These are phyloP conservation scores for Heliothis subflexa DNA, from an alignment of 1,140 invertebrate genomes.

Conservation along the genomic window DNA sequence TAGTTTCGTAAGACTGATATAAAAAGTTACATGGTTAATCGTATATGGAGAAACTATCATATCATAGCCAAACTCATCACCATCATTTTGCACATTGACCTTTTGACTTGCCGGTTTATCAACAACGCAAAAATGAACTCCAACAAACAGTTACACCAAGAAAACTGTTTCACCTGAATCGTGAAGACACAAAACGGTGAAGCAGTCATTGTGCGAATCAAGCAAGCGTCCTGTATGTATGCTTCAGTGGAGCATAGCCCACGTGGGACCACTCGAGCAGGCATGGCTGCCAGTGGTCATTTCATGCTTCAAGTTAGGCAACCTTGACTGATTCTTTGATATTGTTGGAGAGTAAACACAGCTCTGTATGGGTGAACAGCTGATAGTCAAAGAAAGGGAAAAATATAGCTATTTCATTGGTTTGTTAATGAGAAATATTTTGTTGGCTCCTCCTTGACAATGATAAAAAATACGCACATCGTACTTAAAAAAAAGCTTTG, in stretches of 20 bases:
- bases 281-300: constrained; percentile 8
- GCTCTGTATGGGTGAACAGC: too few relatives aligned
- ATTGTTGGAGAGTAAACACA: neutral
- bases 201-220: constrained; percentile 49
- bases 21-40: too few relatives aligned
- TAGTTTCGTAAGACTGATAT: neutral
- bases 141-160: constrained; percentile 15
- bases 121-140: neutral
- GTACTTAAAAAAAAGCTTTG: too few relatives aligned
- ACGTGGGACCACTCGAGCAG: constrained; percentile 44
- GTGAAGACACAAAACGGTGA: constrained; percentile 10
- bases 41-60: too few relatives aligned
- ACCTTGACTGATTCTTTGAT: constrained; percentile 11
- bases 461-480: too few relatives aligned
- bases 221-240: constrained; percentile 41
- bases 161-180: constrained; percentile 6
- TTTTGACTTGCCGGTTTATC: neutral
- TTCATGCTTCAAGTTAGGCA: constrained; percentile 34
- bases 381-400: too few relatives aligned
- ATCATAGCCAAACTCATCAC: too few relatives aligned
- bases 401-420: too few relatives aligned
- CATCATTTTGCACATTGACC: too few relatives aligned
- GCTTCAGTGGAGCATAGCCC: constrained; percentile 42
- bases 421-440: too few relatives aligned
- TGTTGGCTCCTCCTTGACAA: too few relatives aligned